A percentile compares a stretch with the other conserved stretches of the same genome.
Conservation (phyloP, 53 echinoderm and acorn worm species). For the Antedon mediterranea region DNA sequence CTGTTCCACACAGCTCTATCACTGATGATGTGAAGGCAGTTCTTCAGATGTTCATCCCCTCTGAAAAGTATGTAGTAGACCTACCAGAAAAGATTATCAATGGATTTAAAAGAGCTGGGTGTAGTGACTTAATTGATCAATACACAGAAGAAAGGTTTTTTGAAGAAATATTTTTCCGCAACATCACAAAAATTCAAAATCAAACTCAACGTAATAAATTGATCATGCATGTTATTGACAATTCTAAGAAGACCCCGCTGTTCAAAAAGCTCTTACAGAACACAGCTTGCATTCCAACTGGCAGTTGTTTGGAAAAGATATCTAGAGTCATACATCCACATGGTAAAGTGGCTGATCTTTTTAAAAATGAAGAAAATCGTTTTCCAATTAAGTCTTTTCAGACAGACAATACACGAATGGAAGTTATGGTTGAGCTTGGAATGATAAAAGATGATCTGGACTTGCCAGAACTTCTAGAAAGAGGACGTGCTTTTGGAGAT, state of each 20-base stretch:
- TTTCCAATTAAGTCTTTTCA: not conserved
- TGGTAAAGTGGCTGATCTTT: not conserved
- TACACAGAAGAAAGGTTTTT: too few species aligned
- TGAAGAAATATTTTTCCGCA: too few species aligned
- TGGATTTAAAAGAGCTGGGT: too few species aligned
- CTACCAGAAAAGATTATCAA: too few species aligned
- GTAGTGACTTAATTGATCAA: too few species aligned
- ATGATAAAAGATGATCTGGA: not conserved
- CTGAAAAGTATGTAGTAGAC: too few species aligned
- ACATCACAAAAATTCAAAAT: too few species aligned
- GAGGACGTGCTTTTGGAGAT: not conserved
- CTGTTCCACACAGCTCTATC: too few species aligned
- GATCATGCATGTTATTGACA: not conserved
- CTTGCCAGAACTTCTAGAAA: not conserved
- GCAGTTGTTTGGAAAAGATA: not conserved
- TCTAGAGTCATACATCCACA: not conserved
- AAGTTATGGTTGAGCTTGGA: not conserved
- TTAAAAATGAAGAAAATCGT: not conserved
- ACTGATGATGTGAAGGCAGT: too few species aligned
- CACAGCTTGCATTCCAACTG: conserved; percentile 21
- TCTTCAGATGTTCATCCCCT: too few species aligned
- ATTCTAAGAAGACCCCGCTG: not conserved
- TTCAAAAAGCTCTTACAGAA: not conserved
- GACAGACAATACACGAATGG: not conserved
- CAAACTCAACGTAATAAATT: too few species aligned